Evolutionary conservation across 2,888 invertebrate species (phyloP).

Genomic region (Noctua comes): DNA sequence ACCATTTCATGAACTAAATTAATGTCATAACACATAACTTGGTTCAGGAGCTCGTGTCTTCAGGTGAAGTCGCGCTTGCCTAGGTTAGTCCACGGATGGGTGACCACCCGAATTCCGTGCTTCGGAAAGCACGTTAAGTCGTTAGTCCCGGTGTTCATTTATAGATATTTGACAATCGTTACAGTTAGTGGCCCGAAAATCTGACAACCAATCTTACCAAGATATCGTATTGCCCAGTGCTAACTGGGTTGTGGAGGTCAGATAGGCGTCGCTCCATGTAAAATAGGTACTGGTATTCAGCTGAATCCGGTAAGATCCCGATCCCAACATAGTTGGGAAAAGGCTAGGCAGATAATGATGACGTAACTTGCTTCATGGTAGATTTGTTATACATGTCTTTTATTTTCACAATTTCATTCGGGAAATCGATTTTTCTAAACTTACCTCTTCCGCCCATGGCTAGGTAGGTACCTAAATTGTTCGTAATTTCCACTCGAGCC

Average conservation of each 20-base stretch:
- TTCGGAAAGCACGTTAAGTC: not conserved
- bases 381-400: no score
- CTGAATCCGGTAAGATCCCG: not conserved
- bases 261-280: not conserved
- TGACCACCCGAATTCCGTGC: not conserved
- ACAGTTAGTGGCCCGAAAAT: not conserved
- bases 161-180: not conserved
- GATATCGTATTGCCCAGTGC: not conserved
- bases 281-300: not conserved
- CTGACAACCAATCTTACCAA: not conserved
- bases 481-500: slow-evolving; percentile 34
- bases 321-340: not conserved
- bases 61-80: not conserved
- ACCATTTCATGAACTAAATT: not conserved
- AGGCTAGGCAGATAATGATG: no score
- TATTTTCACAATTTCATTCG: not conserved
- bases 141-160: not conserved
- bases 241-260: not conserved
- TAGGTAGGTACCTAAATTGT: slow-evolving; percentile 10
- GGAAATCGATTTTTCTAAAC: not conserved
- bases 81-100: not conserved
- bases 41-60: not conserved
- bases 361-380: no score
- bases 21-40: not conserved
- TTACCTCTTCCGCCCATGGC: not conserved